Evolutionary conservation across 2,888 invertebrate species (phyloP), one percentile per base, ranked within the genome.

Genomic region (Tenthredo scrophulariae): DNA sequence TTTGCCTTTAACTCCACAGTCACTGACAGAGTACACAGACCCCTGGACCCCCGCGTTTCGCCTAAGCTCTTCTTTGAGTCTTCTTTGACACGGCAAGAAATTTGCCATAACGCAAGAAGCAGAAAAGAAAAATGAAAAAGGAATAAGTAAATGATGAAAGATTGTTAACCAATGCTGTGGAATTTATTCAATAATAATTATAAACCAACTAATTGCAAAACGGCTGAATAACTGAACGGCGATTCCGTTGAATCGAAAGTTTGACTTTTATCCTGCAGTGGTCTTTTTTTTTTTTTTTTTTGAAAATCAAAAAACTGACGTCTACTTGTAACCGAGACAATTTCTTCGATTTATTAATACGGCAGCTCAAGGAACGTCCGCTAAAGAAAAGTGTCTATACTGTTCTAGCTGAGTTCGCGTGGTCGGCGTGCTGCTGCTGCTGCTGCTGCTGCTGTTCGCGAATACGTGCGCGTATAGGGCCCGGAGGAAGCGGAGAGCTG

Each of bases 1-100:
- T 83, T 83, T 83, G 70, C 83, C 83, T 83, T 83, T 67, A 83
- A 83, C 83, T 83, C 54, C 83, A 67, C 67, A 83, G 67, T 83
- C 83, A 70, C 50, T 67, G 33, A 40, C 58, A 80, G 80, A 80
- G 58, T 80, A 80, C 80, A 80, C 80, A 80, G 80, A 62, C 18
- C 46, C 33, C 22, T 33, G 37, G 40, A 37, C 80, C 62, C 62
- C 26, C 40, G 37, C 62, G 37, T 80, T 80, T 80, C 40, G 62
- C 80, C 80, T 80, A 80, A 80, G 80, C 80, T 80, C 58, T 37
- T 80, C 54, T 79, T 40, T n/a, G 37, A 58, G 58, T n/a, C 79
- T 79, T 18, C 62, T 33, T 54, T 62, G 79, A 80, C 58, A 80
- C 15, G 62, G 22, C 80, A 33, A 62, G 80, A 80, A 62, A 80